Evolutionary conservation across 37 sponge, comb jelly and placozoan genomes (phyloP).

Genomic region (Mnemiopsis leidyi): DNA sequence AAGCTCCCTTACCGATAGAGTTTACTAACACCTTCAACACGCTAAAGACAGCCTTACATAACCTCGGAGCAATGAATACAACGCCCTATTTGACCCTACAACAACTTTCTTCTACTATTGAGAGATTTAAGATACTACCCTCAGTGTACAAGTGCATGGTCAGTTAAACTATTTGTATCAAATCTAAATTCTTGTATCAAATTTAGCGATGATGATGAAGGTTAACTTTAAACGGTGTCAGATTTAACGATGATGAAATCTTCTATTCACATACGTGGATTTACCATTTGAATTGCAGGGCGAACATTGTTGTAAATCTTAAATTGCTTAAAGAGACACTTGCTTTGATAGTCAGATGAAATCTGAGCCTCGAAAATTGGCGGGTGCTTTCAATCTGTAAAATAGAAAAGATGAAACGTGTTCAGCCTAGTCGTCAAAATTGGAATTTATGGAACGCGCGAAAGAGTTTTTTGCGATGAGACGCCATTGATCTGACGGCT

Average conservation of each 20-base stretch:
- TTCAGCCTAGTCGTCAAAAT: neutral
- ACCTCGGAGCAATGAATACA: neutral
- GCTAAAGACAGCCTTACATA: neutral
- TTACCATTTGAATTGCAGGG: too few species aligned
- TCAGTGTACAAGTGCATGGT: constrained; percentile 13
- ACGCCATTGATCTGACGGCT: neutral
- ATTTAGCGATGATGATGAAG: too few species aligned
- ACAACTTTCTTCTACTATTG: neutral
- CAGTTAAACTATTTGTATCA: too few species aligned
- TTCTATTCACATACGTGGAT: too few species aligned
- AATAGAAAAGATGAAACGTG: neutral
- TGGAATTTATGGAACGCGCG: neutral
- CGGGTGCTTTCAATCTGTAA: neutral
- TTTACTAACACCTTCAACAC: neutral
- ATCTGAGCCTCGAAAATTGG: too few species aligned
- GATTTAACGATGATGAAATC: too few species aligned
- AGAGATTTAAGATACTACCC: neutral
- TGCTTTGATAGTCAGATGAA: too few species aligned
- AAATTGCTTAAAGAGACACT: too few species aligned
- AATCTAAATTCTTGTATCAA: too few species aligned
- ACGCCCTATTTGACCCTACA: neutral
- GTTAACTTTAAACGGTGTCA: too few species aligned
- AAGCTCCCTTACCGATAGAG: neutral
- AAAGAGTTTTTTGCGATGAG: neutral
- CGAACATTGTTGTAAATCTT: too few species aligned